Base-by-base conservation (phyloP, 2,888 invertebrate genomes). In the Trissolcus brochymenae region DNA sequence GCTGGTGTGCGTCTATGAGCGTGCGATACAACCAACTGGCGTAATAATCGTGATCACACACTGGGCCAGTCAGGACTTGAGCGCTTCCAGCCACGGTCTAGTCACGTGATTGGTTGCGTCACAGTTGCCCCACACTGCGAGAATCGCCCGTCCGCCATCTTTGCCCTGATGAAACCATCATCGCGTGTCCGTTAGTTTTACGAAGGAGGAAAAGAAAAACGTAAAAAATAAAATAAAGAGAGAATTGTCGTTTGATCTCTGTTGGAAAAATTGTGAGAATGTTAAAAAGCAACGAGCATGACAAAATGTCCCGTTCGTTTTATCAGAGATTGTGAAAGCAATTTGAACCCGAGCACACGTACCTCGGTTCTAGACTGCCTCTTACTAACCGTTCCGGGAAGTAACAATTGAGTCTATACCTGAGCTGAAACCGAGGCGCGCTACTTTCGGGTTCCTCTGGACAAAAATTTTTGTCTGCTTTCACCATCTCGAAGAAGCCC, bases 91-190 rank as follows among this genome's bases (percentile, higher is more conserved):
- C 86, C 87, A 88, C 88, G 86, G 84, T 82, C 83, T 81, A 84
- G 85, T 88, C 88, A 88, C 88, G 89, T 88, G 88, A 89, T 75
- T 81, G 82, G 85, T 89, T 88, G 87, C 89, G 87, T 89, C 89
- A 88, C 86, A 86, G 82, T 86, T 87, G 85, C 83, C 86, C 85
- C 86, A 85, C 84, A 85, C 84, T 82, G 81, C 82, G 68, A 60
- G 79, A 67, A 82, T 80, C 82, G 81, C 72, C 75, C 75, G 79
- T 66, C 81, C 84, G 86, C 87, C 87, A 87, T 87, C 86, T 87
- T 87, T 85, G 81, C 80, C 81, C 84, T 80, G 82, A 78, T 80
- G 82, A 75, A 70, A 68, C 65, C 60, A 51, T 64, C 72, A 29
- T 57, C 62, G 72, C 72, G 57, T 68, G 77, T 64, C 68, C 68